phyloP scores from a whole-genome alignment of 2,888 invertebrate genomes.

The Drosophila kuntzei region DNA sequence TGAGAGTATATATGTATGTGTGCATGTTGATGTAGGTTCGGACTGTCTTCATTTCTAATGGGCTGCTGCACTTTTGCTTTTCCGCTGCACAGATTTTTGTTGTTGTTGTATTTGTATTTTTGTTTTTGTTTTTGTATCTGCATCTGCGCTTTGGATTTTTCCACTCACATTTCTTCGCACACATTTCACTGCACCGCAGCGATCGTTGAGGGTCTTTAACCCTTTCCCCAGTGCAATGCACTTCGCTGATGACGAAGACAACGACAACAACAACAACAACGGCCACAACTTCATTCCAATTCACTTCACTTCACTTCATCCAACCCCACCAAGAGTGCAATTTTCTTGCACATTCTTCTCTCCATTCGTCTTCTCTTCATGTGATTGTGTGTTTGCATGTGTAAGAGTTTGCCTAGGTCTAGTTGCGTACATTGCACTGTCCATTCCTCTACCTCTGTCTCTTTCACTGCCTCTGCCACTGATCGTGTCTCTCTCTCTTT shows the following conservation, averaged over 20 bases:
- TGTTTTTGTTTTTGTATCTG: slow-evolving; percentile 27
- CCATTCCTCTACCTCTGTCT: slow-evolving; percentile 13
- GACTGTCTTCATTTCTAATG: slow-evolving; percentile 61
- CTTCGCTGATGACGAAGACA: slow-evolving; percentile 57
- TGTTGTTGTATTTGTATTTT: slow-evolving; percentile 8
- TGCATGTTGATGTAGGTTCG: slow-evolving; percentile 76
- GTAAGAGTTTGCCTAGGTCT: slow-evolving; percentile 52
- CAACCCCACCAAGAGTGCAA: slow-evolving; percentile 57
- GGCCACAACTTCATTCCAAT: slow-evolving; percentile 47
- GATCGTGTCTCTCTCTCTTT: slow-evolving; percentile 28
- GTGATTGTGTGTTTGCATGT: slow-evolving; percentile 17
- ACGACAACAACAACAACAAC: slow-evolving; percentile 40
- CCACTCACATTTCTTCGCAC: slow-evolving; percentile 75
- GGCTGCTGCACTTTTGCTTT: slow-evolving; percentile 76
- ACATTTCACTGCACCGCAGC: slow-evolving; percentile 48
- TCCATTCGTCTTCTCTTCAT: slow-evolving; percentile 40
- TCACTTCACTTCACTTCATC: slow-evolving; percentile 43
- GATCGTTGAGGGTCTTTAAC: slow-evolving; percentile 82
- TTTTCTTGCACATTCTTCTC: slow-evolving; percentile 75
- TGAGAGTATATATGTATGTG: background rate
- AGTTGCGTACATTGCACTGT: slow-evolving; percentile 50
- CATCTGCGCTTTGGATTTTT: slow-evolving; percentile 65
- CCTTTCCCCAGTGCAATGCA: slow-evolving; percentile 83
- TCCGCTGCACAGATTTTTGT: slow-evolving; percentile 69
- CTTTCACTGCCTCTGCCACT: background rate